phyloP scores from a whole-genome alignment of 2,888 invertebrate genomes.

The Slavum lentiscoides region DNA sequence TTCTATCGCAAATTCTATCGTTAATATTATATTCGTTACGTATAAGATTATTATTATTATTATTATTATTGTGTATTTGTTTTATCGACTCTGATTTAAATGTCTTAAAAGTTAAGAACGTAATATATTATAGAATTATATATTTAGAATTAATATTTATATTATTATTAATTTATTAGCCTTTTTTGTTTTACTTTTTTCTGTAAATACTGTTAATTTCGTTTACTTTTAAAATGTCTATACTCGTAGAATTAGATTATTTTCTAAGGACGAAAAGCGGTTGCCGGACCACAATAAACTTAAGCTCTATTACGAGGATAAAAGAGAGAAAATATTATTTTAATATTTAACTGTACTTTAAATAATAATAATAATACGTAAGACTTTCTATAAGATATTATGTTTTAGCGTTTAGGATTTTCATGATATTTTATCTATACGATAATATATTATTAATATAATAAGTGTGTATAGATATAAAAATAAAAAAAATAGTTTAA shows the following conservation, averaged over 20 bases:
- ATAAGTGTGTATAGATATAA: background rate
- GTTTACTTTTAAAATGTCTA: constrained; percentile 21
- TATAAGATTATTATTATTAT: no score
- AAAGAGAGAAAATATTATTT: constrained; percentile 32
- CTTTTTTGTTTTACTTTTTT: background rate
- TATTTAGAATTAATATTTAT: background rate
- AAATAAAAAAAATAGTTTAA: background rate
- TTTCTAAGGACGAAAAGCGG: constrained; percentile 49
- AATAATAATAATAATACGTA: constrained; percentile 20
- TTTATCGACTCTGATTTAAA: no score
- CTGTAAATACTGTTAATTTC: background rate
- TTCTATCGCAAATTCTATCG: no score
- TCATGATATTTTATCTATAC: background rate
- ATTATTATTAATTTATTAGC: background rate
- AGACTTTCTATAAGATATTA: background rate
- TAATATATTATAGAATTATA: background rate
- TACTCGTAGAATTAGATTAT: constrained; percentile 24
- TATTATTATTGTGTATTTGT: no score
- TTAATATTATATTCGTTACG: no score
- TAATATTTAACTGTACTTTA: constrained; percentile 25
- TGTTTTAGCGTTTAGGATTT: background rate
- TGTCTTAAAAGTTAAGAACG: background rate
- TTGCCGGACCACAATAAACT: constrained; percentile 46
- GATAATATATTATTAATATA: background rate
- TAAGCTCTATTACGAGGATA: constrained; percentile 36